phyloP scores from a whole-genome alignment of 2,888 invertebrate species.

The Baccha elongata region DNA sequence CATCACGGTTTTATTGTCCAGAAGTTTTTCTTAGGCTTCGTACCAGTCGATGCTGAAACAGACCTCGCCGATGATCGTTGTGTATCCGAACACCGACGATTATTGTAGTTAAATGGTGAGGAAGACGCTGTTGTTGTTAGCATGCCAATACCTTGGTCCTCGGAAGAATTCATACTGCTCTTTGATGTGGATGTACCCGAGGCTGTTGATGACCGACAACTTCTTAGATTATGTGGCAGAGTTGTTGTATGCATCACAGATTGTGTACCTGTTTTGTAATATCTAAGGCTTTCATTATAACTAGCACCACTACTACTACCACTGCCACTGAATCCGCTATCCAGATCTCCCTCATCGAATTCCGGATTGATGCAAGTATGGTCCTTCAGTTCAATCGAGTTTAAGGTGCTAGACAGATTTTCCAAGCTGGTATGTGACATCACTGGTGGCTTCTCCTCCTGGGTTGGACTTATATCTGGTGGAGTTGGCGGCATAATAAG shows the following conservation, averaged over 20 bases:
- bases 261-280: conserved; percentile 81
- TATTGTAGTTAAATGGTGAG: conserved; percentile 80
- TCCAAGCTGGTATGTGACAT: conserved; percentile 81
- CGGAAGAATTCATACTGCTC: conserved; percentile 82
- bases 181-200: conserved; percentile 82
- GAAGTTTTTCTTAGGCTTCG: conserved; percentile 82
- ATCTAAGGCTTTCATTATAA: conserved; percentile 88
- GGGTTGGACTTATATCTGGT: conserved; percentile 82
- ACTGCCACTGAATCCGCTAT: conserved; percentile 88
- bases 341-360: conserved; percentile 85
- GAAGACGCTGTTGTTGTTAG: conserved; percentile 75
- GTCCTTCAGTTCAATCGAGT: conserved; percentile 82
- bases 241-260: conserved; percentile 76
- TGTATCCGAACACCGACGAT: conserved; percentile 80
- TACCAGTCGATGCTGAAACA: conserved; percentile 77
- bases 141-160: conserved; percentile 81
- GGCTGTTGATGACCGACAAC: conserved; percentile 81
- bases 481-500: conserved; percentile 92
- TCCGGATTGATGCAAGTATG: conserved; percentile 82
- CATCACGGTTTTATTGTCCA: conserved; percentile 83
- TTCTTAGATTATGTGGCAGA: conserved; percentile 81
- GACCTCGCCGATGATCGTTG: conserved; percentile 80
- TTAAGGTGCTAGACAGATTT: conserved; percentile 81
- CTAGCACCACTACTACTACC: conserved; percentile 92
- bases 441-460: conserved; percentile 83